Percentiles rank a stretch among this genome's conserved stretches.
These are phyloP conservation scores for Isoperla grammatica DNA, from an alignment of 2,888 invertebrate species.

Conservation along the genomic window DNA sequence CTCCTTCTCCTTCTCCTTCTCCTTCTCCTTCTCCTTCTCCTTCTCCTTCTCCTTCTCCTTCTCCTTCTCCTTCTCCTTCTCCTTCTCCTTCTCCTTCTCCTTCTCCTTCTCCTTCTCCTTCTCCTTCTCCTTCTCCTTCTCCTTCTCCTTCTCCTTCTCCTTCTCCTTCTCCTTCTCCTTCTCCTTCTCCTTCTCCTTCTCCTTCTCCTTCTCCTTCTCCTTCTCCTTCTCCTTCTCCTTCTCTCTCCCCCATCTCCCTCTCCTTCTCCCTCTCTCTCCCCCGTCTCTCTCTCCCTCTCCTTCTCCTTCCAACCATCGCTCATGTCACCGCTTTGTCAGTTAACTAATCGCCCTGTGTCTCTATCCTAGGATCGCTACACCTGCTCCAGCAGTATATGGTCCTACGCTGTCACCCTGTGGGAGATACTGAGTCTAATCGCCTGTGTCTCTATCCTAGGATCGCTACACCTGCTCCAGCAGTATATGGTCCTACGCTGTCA, in stretches of 20 bases:
- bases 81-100: slow-evolving; percentile 3
- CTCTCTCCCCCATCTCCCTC: neutral
- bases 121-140: slow-evolving; percentile 3
- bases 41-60: neutral
- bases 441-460: too few relatives aligned
- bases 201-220: slow-evolving; percentile 1
- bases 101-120: slow-evolving; percentile 3
- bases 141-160: slow-evolving; percentile 3
- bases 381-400: slow-evolving; percentile 58
- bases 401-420: slow-evolving; percentile 60
- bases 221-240: slow-evolving; percentile 3
- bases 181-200: neutral
- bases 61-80: slow-evolving; percentile 3
- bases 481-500: too few relatives aligned
- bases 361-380: slow-evolving; percentile 54
- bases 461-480: too few relatives aligned
- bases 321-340: too few relatives aligned
- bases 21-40: neutral
- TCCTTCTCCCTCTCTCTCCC: neutral
- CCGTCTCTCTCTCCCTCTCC: neutral
- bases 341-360: slow-evolving; percentile 17
- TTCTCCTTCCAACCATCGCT: too few relatives aligned
- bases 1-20: slow-evolving; percentile 3
- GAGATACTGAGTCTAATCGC: slow-evolving; percentile 57
- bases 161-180: slow-evolving; percentile 3